Base-by-base conservation (phyloP, 1,140 invertebrate species). In the Euwallacea similis region DNA sequence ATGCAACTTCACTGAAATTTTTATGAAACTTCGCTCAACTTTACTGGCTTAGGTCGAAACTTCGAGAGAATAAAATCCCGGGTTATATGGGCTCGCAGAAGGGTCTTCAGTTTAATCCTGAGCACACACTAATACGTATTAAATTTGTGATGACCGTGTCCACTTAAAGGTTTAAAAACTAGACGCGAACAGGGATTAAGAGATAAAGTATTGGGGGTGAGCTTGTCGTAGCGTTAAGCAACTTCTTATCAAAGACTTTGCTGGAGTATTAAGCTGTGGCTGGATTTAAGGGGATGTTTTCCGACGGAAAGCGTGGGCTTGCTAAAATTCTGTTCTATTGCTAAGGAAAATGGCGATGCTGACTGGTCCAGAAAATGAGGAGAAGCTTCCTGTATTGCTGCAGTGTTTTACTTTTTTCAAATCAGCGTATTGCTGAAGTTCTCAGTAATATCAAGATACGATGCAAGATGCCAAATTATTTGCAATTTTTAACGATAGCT, bases 141-240 rank as follows among this genome's bases (percentile, higher is more conserved):
- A 56, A 56, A 56, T 56, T 56, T 56, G 16, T 21, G 54, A 21
- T n/a, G 54, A 21, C 16, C 54, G 16, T 56, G 54, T 56, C 54
- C 54, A 56, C 16, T 15, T 56, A 56, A 21, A 56, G 54, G n/a
- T 56, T 15, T n/a, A 56, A 56, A 56, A 56, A 56, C 54, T 56
- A 50, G 46, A 50, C 46, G 46, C 46, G 46, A 10, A 50, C 46
- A 13, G 46, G 13, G 46, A 50, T 50, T 50, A 50, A 50, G 46
- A 50, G 46, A 50, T 50, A 50, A 50, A 50, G 46, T 50, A 11
- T 50, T 13, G 0, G 9, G 9, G 46, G 46, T 11, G 13, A 50
- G 46, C 46, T 50, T 13, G 46, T 50, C 46, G 46, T 50, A 13
- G 46, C 46, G 46, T 50, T 50, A 50, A 50, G 46, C 46, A 50